Percentiles rank a stretch among this genome's conserved stretches.
phyloP scores from a whole-genome alignment of 2,797 vertebrate genomes.

The Manis crassicaudata region DNA sequence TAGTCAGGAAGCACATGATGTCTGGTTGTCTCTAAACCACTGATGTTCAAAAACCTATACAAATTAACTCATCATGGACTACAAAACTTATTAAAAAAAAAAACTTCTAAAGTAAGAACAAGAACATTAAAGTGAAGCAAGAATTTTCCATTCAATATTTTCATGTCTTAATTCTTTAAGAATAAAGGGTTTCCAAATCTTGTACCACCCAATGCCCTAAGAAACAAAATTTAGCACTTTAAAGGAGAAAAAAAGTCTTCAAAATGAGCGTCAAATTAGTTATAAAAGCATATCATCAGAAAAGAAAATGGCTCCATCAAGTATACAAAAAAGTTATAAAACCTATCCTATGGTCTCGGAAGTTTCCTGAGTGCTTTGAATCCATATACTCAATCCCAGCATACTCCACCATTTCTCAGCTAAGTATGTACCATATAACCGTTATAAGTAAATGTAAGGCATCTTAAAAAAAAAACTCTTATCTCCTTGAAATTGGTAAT shows the following conservation, averaged over 20 bases:
- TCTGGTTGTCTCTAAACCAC: not conserved
- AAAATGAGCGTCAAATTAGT: slow-evolving; percentile 12
- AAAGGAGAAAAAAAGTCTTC: not conserved
- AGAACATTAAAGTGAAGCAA: slow-evolving; percentile 5
- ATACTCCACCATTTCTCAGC: not conserved
- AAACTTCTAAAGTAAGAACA: slow-evolving; percentile 31
- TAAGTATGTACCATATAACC: not conserved
- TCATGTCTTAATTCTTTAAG: slow-evolving; percentile 2
- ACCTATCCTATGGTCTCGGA: not conserved
- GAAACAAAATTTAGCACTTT: slow-evolving; percentile 1
- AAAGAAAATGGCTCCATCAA: not conserved
- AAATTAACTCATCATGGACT: not conserved
- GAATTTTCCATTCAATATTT: not conserved
- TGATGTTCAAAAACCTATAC: not conserved
- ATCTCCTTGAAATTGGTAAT: not conserved
- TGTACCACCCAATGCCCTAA: not conserved
- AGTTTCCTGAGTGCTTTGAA: not conserved
- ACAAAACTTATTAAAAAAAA: not conserved
- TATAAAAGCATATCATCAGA: not conserved
- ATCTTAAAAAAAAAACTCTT: not conserved
- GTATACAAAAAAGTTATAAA: not conserved
- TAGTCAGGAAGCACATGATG: not conserved
- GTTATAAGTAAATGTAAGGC: not conserved
- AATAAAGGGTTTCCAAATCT: slow-evolving; percentile 42
- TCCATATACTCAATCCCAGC: not conserved